Base-by-base conservation (phyloP, 2,797 vertebrate genomes). In the Ispidina picta region DNA sequence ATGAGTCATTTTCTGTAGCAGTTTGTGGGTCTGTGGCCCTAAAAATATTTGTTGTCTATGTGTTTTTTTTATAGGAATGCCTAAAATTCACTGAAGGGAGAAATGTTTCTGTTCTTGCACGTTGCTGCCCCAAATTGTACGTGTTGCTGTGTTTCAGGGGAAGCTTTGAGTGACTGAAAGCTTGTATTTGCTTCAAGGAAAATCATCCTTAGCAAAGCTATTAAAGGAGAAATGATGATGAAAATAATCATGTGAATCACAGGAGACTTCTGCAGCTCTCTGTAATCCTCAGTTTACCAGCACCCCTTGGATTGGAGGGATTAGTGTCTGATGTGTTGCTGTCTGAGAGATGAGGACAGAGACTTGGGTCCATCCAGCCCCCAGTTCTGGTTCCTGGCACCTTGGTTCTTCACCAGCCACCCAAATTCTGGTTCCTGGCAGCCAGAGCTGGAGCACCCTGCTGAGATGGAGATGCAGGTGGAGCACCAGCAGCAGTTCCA, bases 341-440 rank as follows among this genome's bases (percentile, higher is more conserved):
- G 2, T 5, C 2, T 3, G 18, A 65, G 41, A 29, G 63, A 6
- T 9, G 69, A 65, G 41, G 52, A 15, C 37, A 6, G 31, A 9
- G 29, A 11, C 4, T 55, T 19, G 3, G 0, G 0, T 25, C 52
- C 23, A 1, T 46, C 28, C 46, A 6, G 15, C 74, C 10, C n/a
- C 33, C 52, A 51, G 25, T 51, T 44, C 43, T 44, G 43, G 17
- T 44, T 44, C 43, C 43, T 39, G 37, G 37, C 37, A 39, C 37
- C 37, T 39, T 39, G 37, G 37, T 39, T 23, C 46, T 25, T 37
- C 43, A 3, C 35, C 1, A 2, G 20, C 44, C 26, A 31, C 31
- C 2, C 35, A 1, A 2, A 23, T 17, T 15, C 33, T 35, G 20
- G 21, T 26, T 44, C 15, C 2, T 0, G 1, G 51, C 14, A 7